Evolutionary conservation across 2,888 invertebrate species (phyloP), one percentile per base, ranked within the genome.

Genomic region (Rhingia rostrata): DNA sequence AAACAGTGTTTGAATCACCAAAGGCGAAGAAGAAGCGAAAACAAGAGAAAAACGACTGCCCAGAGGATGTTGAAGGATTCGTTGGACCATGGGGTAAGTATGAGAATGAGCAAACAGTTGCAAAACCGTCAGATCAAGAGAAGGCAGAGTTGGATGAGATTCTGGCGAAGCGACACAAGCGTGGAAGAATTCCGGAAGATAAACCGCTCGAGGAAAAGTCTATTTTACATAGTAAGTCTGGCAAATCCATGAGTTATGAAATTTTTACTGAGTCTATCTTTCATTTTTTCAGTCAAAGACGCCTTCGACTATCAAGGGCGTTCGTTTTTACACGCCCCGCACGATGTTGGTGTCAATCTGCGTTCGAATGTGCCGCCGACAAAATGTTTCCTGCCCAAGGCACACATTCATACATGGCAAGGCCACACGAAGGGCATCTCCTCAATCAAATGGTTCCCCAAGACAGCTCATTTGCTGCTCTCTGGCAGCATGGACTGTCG

Each of bases 71-170:
- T 30, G 97, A 96, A 49, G 99, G 99, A 0, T 99, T 98, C 90
- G 92, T 98, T 0, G 99, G 99, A 0, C 99, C 99, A 0, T 99
- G 99, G 99, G 99, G 98, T 73, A 96, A 96, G 67, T 99, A 94
- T 92, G 94, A 95, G 6, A 98, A 98, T 89, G 99, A 99, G 92
- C 93, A 95, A 88, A 95, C 96, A 70, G 93, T 98, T 0, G 95
- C 97, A 89, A 96, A 96, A 90, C 99, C 99, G 0, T 95, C 95
- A 74, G 98, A 98, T 74, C 98, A 99, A 88, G 97, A 98, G 89
- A 96, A 98, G 49, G 97, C 96, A 14, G 98, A 97, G 89, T 91
- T 99, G 64, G 98, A 99, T 91, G 99, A 99, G 91, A 95, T 98
- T 89, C 92, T 98, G 66, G 96, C 98, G 0, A 98, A 99, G 92